phyloP scores from a whole-genome alignment of 1,140 invertebrate species.

The Tetraneura akinire region DNA sequence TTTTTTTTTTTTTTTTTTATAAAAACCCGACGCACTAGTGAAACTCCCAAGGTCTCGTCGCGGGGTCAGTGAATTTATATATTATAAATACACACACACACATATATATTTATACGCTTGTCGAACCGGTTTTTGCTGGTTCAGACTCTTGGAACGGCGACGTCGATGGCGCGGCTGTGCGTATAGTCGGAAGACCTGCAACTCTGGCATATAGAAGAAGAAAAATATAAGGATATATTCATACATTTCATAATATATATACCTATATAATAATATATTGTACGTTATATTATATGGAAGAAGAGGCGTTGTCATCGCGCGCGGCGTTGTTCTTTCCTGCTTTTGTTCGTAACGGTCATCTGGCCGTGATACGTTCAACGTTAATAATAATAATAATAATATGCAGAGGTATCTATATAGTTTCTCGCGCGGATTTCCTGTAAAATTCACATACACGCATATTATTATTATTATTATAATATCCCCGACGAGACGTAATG shows the following conservation, averaged over 20 bases:
- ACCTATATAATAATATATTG: no score
- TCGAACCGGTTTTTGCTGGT: conserved; percentile 44
- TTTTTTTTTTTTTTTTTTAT: no score
- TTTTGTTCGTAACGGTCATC: conserved; percentile 46
- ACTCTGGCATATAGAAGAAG: background rate
- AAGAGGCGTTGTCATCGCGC: background rate
- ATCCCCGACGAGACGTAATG: no score
- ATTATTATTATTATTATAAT: conserved; percentile 4
- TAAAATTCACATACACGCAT: background rate
- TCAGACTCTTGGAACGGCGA: conserved; percentile 23
- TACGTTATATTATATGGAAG: background rate
- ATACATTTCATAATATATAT: no score
- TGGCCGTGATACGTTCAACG: background rate
- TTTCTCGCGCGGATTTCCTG: background rate
- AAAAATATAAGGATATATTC: background rate
- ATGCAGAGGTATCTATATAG: background rate
- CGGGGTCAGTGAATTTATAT: conserved; percentile 50
- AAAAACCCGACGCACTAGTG: background rate
- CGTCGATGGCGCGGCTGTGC: no score
- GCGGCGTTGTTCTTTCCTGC: conserved; percentile 34
- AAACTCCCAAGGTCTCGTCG: conserved; percentile 47
- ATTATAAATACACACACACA: no score
- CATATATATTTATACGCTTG: background rate
- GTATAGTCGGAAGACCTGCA: background rate
- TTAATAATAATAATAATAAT: background rate